Conservation (phyloP, 2,888 invertebrate species). For the Leucoptera coffeella region DNA sequence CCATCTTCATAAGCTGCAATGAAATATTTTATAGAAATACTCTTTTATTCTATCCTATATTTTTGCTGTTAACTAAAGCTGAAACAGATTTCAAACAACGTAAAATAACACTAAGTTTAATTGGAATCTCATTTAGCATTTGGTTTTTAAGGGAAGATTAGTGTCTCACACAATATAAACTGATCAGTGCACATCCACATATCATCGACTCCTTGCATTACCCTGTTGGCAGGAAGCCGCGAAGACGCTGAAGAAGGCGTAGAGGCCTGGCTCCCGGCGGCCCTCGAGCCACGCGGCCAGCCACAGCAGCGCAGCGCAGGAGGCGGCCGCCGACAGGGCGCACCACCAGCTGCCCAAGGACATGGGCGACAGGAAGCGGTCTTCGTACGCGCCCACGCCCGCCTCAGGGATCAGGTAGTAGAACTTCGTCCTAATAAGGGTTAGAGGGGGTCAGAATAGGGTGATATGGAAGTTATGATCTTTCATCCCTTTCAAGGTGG, state of each 20-base stretch:
- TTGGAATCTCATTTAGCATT: no score
- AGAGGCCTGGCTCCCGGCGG: conserved; percentile 15
- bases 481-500: no score
- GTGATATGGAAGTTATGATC: no score
- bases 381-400: conserved; percentile 32
- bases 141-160: no score
- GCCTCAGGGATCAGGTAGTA: conserved; percentile 30
- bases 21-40: no score
- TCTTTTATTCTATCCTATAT: no score
- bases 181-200: no score
- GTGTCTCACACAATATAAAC: background rate
- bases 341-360: conserved; percentile 34
- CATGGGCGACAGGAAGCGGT: conserved; percentile 41
- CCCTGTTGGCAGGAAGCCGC: conserved; percentile 37
- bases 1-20: conserved; percentile 33
- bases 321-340: conserved; percentile 13
- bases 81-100: no score
- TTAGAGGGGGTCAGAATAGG: no score
- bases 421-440: conserved; percentile 24
- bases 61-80: no score
- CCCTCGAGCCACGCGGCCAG: conserved; percentile 20
- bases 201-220: conserved; percentile 8
- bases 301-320: conserved; percentile 30
- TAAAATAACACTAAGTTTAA: no score
- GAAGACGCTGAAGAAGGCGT: conserved; percentile 18